A percentile compares a stretch with the other conserved stretches of the same genome.
Evolutionary conservation across 2,888 invertebrate genomes (phyloP).

Genomic region (Brenthis ino): DNA sequence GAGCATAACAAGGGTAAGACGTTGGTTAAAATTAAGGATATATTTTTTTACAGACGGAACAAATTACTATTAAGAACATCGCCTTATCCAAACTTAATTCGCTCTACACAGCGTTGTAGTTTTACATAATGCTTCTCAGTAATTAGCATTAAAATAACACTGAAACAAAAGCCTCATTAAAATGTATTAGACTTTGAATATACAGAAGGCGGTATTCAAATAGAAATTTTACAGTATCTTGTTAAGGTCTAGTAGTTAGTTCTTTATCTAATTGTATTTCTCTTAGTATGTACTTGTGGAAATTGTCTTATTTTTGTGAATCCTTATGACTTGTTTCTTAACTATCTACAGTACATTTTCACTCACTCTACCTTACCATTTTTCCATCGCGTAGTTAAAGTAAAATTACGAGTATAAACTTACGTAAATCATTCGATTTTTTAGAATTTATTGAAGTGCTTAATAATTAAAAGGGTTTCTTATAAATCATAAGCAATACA

Average conservation of each 20-base stretch:
- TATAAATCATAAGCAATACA: no score
- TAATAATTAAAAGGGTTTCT: no score
- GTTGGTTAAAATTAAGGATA: not conserved
- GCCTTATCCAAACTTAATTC: not conserved
- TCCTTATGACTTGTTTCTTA: no score
- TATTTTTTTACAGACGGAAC: not conserved
- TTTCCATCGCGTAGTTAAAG: no score
- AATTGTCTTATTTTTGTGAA: no score
- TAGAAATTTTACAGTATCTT: constrained; percentile 5
- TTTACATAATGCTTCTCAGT: constrained; percentile 25
- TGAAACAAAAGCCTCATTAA: constrained; percentile 35
- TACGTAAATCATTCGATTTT: no score
- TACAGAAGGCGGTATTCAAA: constrained; percentile 7
- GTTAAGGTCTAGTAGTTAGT: not conserved
- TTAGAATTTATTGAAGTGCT: no score
- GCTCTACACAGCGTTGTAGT: not conserved
- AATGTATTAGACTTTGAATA: constrained; percentile 33
- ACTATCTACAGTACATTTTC: no score
- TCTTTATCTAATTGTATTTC: not conserved
- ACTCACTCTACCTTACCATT: no score
- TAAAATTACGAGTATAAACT: no score
- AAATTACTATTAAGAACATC: not conserved
- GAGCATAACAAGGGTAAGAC: not conserved
- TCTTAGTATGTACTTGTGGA: not conserved
- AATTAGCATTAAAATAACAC: constrained; percentile 34